Conservation (phyloP, 1,140 invertebrate genomes). For the Alviniconcha marisindica region DNA sequence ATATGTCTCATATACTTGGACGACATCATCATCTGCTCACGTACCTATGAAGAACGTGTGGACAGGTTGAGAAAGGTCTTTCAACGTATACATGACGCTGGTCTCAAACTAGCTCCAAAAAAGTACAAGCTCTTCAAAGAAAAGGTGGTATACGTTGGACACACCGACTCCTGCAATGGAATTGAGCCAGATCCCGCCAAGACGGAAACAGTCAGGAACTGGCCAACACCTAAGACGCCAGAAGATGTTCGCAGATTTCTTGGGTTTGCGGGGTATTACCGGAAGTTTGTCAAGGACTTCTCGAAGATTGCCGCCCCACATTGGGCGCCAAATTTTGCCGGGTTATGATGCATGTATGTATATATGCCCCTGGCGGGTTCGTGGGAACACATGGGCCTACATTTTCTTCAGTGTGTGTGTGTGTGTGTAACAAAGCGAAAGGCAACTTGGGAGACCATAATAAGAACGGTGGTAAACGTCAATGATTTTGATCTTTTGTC, state of each 20-base stretch:
- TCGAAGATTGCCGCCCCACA: constrained; percentile 70
- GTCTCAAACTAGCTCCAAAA: constrained; percentile 45
- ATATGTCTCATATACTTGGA: no score
- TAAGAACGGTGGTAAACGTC: no score
- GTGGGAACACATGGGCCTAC: no score
- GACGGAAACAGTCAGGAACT: constrained; percentile 69
- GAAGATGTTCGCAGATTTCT: constrained; percentile 75
- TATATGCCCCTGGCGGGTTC: no score
- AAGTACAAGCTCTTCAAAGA: constrained; percentile 48
- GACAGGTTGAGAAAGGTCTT: constrained; percentile 55
- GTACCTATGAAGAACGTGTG: no score
- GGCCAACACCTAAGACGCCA: constrained; percentile 55
- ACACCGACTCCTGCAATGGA: constrained; percentile 48
- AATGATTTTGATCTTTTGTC: no score
- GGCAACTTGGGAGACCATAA: no score
- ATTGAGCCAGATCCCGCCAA: constrained; percentile 74
- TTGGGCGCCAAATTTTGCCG: constrained; percentile 46
- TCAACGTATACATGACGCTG: constrained; percentile 46
- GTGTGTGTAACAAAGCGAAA: no score
- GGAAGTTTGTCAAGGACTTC: constrained; percentile 70
- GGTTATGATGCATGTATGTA: no score
- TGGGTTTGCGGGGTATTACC: constrained; percentile 75
- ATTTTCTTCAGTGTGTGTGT: no score
- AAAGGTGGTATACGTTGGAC: constrained; percentile 50
- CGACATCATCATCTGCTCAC: no score